Base-by-base conservation (phyloP, 2,797 vertebrate genomes). In the Spinibarbus caldwelli region DNA sequence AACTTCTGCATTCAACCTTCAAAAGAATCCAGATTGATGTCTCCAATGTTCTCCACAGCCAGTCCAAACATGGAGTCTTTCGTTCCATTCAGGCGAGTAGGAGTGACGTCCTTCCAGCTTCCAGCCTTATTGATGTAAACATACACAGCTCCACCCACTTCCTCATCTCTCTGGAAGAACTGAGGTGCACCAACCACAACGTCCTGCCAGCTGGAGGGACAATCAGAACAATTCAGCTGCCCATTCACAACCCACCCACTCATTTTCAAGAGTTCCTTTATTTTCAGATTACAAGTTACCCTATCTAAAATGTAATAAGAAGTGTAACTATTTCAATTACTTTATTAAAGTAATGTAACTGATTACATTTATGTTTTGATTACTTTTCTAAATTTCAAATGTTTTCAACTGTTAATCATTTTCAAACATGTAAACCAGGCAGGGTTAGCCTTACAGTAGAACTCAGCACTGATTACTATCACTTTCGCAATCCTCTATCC, bases 1-100 rank as follows among this genome's bases (percentile, higher is more conserved):
- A n/a, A 43, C 14, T 47, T 64, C 26, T n/a, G 36, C n/a, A 78
- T 54, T 89, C 90, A 87, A 98, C 98, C 98, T 93, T 95, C 91
- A 82, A 95, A 99, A 4, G 95, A 96, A 2, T 99, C 98, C 91
- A 96, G 96, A 93, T 99, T 99, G 85, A 98, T 12, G 83, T 99
- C 98, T 6, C 98, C 98, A 2, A 98, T 94, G 81, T 97, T 97
- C 91, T 98, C 95, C 84, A 99, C 98, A 0, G 97, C 96, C 87
- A 99, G 94, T 49, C 98, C 98, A 88, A 99, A 99, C 98, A 99
- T 99, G 0, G 98, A 99, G 91, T 97, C 95, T 66, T 96, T 96
- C 83, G 95, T 96, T 84, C 98, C 98, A 0, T 96, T 96, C 0
- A 99, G 93, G 83, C 96, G 96, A 43, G 96, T 78, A 0, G 97